Evolutionary conservation across 2,888 invertebrate species (phyloP).

Genomic region (Drosophila kuntzei): DNA sequence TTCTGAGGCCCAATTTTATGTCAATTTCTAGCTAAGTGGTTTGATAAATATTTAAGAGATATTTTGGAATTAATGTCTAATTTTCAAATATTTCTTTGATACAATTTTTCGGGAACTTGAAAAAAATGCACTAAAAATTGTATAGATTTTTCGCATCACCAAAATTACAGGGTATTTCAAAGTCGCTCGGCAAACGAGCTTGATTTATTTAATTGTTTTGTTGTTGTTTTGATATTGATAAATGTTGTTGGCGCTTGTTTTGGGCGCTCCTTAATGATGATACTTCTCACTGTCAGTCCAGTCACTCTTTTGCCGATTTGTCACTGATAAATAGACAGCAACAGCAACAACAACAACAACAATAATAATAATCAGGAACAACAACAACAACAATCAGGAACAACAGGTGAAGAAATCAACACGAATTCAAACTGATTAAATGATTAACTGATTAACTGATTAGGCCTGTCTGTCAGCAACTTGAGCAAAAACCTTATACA

Average conservation of each 20-base stretch:
- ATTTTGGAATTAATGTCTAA: no score
- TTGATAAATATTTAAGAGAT: no score
- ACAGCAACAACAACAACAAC: slow-evolving; percentile 16
- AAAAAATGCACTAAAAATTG: no score
- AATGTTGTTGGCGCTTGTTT: slow-evolving; percentile 53
- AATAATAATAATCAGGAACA: not conserved
- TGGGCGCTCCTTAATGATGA: slow-evolving; percentile 69
- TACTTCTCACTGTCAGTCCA: slow-evolving; percentile 68
- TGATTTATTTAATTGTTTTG: slow-evolving; percentile 21
- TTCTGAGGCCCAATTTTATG: no score
- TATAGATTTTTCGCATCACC: no score
- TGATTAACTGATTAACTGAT: slow-evolving; percentile 6
- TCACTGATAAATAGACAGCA: slow-evolving; percentile 63
- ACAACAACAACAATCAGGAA: not conserved
- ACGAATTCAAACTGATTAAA: slow-evolving; percentile 19
- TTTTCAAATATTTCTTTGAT: no score
- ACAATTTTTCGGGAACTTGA: no score
- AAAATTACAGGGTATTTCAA: slow-evolving; percentile 8
- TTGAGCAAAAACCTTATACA: no score
- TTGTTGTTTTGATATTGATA: slow-evolving; percentile 60
- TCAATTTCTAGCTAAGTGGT: no score
- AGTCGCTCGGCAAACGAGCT: not conserved
- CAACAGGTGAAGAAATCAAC: slow-evolving; percentile 41
- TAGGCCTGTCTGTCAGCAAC: slow-evolving; percentile 1
- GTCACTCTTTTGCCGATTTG: slow-evolving; percentile 66